These are phyloP conservation scores for Alcis repandata DNA, from an alignment of 2,888 invertebrate genomes.

Conservation along the genomic window DNA sequence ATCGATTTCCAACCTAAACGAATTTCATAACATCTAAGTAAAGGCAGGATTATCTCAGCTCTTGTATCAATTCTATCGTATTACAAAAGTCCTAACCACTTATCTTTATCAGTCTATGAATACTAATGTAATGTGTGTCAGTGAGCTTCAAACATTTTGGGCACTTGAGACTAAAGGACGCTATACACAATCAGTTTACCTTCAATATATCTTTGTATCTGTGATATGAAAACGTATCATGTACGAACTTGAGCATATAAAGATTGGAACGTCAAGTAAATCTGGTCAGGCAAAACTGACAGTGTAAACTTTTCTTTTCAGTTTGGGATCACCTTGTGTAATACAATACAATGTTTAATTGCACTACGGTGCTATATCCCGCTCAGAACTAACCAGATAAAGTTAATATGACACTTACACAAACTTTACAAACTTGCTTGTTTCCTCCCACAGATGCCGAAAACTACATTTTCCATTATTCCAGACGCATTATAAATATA, in stretches of 20 bases:
- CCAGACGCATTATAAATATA: neutral
- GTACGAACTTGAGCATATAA: too few relatives aligned
- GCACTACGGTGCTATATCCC: too few relatives aligned
- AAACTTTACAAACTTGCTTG: neutral
- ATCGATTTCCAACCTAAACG: conserved; percentile 12
- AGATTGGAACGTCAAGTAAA: too few relatives aligned
- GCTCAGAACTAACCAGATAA: too few relatives aligned
- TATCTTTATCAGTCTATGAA: conserved; percentile 51
- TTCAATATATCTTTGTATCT: too few relatives aligned
- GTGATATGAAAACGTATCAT: too few relatives aligned
- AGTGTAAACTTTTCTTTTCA: too few relatives aligned
- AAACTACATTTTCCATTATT: neutral
- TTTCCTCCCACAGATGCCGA: neutral
- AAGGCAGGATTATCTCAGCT: conserved; percentile 30
- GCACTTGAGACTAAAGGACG: neutral
- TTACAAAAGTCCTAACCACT: conserved; percentile 54
- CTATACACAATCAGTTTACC: neutral
- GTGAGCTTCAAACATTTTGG: conserved; percentile 12
- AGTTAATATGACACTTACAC: too few relatives aligned
- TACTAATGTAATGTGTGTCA: conserved; percentile 46
- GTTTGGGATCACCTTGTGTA: too few relatives aligned
- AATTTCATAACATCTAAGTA: neutral
- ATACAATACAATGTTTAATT: too few relatives aligned
- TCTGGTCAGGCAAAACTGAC: too few relatives aligned
- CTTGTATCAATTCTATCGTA: conserved; percentile 25